Base-by-base conservation (phyloP, 2,797 vertebrate species). In the Ataeniobius toweri region DNA sequence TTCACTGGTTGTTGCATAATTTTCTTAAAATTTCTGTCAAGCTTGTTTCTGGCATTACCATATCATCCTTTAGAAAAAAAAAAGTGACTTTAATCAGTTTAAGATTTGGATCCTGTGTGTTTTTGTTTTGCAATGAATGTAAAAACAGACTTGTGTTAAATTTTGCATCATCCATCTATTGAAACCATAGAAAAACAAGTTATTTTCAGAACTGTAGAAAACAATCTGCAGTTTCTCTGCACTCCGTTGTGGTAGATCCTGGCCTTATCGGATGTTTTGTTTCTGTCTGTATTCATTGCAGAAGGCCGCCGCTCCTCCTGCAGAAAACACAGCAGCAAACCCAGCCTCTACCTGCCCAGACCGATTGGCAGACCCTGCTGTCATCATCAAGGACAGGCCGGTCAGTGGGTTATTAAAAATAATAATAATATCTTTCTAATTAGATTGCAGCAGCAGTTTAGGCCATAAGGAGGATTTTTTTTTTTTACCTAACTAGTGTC, bases 341-440 rank as follows among this genome's bases (percentile, higher is more conserved):
- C 7, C 84, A 12, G 76, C 87, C 58, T 79, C 93, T 10, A 86
- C 89, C 28, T 82, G 81, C 12, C n/a, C 83, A 0, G 95, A 96
- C 44, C 78, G 86, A 79, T 83, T 96, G 89, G 75, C 89, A 5
- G 96, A 96, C 85, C 90, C 94, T 2, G 95, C 96, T 31, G 81
- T 89, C 28, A 83, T 96, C 80, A 93, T 96, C 76, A 95, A 95
- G 84, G 94, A 95, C 73, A 87, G 89, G 73, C 76, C 86, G 89
- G 94, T 94, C 41, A 90, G 91, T 91, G 22, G 44, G 53, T n/a
- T 10, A 1, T 69, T 20, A 6, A n/a, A 69, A 69, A 46, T 5
- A 7, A 13, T 24, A 20, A 20, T 63, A 20, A 63, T 39, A 22
- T 36, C 1, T 36, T 36, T 36, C 10, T 2, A 18, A 53, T 6